phyloP scores from a whole-genome alignment of 1,140 invertebrate genomes.

The Neodiprion pinetum region DNA sequence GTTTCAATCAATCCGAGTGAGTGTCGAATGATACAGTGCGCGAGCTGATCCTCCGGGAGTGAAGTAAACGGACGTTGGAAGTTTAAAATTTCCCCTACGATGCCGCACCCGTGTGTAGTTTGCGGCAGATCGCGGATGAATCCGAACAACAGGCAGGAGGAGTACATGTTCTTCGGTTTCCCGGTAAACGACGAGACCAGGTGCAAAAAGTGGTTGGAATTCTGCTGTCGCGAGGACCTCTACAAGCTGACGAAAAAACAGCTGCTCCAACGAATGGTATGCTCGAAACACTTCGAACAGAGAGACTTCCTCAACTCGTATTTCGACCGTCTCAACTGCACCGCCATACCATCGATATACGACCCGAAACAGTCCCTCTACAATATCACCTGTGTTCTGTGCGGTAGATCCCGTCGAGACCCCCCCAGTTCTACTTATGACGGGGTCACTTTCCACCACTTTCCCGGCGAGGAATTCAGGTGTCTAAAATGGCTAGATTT shows the following conservation, averaged over 20 bases:
- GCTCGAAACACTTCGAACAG: slow-evolving; percentile 55
- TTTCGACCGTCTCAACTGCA: slow-evolving; percentile 50
- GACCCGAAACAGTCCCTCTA: slow-evolving; percentile 59
- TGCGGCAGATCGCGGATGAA: slow-evolving; percentile 61
- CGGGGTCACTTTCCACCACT: slow-evolving; percentile 57
- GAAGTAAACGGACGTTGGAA: too few species aligned
- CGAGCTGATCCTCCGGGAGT: too few species aligned
- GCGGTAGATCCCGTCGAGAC: slow-evolving; percentile 48
- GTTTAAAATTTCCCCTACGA: slow-evolving; percentile 32
- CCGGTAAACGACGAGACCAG: slow-evolving; percentile 56
- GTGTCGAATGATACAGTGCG: too few species aligned
- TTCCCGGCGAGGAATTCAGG: slow-evolving; percentile 59
- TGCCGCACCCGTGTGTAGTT: slow-evolving; percentile 61
- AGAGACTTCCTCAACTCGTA: slow-evolving; percentile 57
- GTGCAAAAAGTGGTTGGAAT: slow-evolving; percentile 57
- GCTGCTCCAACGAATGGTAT: slow-evolving; percentile 57
- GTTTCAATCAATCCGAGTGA: too few species aligned
- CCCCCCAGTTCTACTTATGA: slow-evolving; percentile 49
- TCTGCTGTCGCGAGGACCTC: slow-evolving; percentile 57
- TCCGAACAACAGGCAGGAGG: slow-evolving; percentile 57
- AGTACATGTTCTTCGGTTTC: slow-evolving; percentile 60
- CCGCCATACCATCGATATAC: slow-evolving; percentile 55
- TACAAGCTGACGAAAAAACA: slow-evolving; percentile 59
- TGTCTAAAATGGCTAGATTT: slow-evolving; percentile 60
- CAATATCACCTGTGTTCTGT: slow-evolving; percentile 57